Base-by-base conservation (phyloP, 2,113 vertebrate genomes). In the Mirza zaza region DNA sequence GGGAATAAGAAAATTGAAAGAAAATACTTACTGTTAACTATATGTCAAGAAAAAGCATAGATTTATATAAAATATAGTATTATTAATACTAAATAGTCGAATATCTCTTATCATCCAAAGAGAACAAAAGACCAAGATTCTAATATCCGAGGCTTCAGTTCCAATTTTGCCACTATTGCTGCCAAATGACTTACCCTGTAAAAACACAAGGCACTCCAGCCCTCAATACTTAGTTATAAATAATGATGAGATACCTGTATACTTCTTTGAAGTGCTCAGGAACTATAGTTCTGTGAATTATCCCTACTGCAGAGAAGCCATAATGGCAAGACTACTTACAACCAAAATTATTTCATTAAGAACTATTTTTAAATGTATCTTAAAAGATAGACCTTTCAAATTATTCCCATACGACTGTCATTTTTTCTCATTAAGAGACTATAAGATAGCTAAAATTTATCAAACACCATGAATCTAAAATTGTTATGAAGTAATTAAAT, bases 271-370 rank as follows among this genome's bases (percentile, higher is more conserved):
- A 39, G 11, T 39, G 68, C 50, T 68, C 17, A 90, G 5, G 17
- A 86, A 81, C 50, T 65, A 61, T 4, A n/a, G 23, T 34, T 52
- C 61, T 82, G 15, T 36, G 17, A 87, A 90, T 48, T 7, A 73
- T 50, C n/a, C 63, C 36, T 90, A 84, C 20, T 71, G 55, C 36
- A 91, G 14, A 87, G n/a, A 84, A 95, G 17, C 23, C 39, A 85
- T 29, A 91, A 96, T 25, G 34, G 39, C 59, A 95, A 90, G 42
- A 91, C 9, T 84, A 68, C 23, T 93, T 87, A 73, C 12, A 91
- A 75, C 21, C 80, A 86, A 94, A 89, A 76, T n/a, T n/a, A 95
- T 57, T 90, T 96, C 70, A 93, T 36, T 85, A 90, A 94, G 36
- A 82, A 85, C 17, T 86, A 77, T 61, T 61, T 93, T 77, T 91